Conservation (phyloP, 1,140 invertebrate species). For the Pomphorhynchus laevis region DNA sequence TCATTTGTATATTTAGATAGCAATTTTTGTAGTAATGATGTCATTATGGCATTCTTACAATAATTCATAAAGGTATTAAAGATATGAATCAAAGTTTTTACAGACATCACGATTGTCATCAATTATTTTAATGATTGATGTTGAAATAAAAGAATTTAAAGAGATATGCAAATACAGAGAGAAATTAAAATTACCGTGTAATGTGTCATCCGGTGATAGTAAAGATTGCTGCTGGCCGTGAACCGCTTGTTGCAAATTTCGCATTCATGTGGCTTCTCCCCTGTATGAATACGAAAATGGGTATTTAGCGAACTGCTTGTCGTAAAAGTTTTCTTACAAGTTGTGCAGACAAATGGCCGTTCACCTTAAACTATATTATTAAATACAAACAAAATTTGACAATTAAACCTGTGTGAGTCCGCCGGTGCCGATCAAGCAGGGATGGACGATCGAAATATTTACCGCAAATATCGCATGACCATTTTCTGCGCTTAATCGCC, state of each 20-base stretch:
- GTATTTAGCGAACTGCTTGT: conserved; percentile 72
- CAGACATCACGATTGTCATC: no score
- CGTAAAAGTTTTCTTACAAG: conserved; percentile 59
- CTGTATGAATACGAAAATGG: conserved; percentile 61
- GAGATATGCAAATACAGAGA: no score
- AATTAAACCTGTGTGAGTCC: conserved; percentile 17
- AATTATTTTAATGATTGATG: no score
- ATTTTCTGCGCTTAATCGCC: conserved; percentile 4
- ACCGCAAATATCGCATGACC: conserved; percentile 35
- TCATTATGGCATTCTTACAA: no score
- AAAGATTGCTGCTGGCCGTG: conserved; percentile 69
- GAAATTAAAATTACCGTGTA: conserved; percentile 69
- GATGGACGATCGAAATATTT: conserved; percentile 52
- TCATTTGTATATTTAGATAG: no score
- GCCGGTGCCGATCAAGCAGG: conserved; percentile 17
- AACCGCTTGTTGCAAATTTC: conserved; percentile 70
- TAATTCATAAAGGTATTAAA: no score
- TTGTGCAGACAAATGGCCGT: conserved; percentile 71
- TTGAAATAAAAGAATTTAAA: no score
- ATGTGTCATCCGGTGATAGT: conserved; percentile 88
- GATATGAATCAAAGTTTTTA: no score
- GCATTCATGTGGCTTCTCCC: conserved; percentile 61
- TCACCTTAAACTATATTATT: conserved; percentile 33
- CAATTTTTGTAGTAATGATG: no score
- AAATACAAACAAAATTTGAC: not conserved